A percentile compares a stretch with the other conserved stretches of the same genome.
phyloP scores from a whole-genome alignment of 2,888 invertebrate species.

The Drosophila ezoana region DNA sequence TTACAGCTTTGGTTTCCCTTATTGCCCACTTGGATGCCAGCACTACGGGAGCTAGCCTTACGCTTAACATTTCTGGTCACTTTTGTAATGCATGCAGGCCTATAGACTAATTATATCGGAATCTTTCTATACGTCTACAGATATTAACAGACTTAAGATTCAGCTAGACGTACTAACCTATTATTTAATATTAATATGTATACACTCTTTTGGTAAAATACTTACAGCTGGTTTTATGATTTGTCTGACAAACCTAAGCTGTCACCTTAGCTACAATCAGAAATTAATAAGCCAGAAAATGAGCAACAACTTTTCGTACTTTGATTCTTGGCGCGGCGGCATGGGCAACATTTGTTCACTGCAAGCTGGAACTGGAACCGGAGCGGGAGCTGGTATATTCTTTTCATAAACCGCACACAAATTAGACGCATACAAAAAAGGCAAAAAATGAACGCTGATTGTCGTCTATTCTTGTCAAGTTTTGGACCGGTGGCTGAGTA shows the following conservation, averaged over 20 bases:
- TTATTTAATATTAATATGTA: too few relatives aligned
- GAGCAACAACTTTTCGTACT: slow-evolving; percentile 43
- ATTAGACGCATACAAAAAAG: slow-evolving; percentile 71
- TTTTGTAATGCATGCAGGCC: slow-evolving; percentile 7
- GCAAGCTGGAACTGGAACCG: slow-evolving; percentile 5
- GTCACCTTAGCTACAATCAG: slow-evolving; percentile 39
- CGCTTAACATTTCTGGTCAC: slow-evolving; percentile 3
- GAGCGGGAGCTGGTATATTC: slow-evolving; percentile 41
- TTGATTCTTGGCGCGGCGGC: slow-evolving; percentile 23
- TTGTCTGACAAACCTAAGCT: not conserved
- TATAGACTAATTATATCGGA: slow-evolving; percentile 26
- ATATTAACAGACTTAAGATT: not conserved
- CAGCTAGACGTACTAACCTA: too few relatives aligned
- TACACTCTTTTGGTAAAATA: too few relatives aligned
- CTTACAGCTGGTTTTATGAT: too few relatives aligned
- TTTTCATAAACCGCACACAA: slow-evolving; percentile 71
- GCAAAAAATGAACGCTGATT: slow-evolving; percentile 64
- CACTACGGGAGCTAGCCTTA: slow-evolving; percentile 19
- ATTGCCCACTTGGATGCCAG: slow-evolving; percentile 18
- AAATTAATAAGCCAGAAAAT: slow-evolving; percentile 72
- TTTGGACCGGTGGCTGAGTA: slow-evolving; percentile 31
- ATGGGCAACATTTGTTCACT: slow-evolving; percentile 43
- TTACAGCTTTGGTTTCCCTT: slow-evolving; percentile 26
- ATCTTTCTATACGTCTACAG: not conserved
- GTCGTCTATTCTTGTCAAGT: slow-evolving; percentile 75